Evolutionary conservation across 2,888 invertebrate species (phyloP).

Genomic region (Cephus runcator): DNA sequence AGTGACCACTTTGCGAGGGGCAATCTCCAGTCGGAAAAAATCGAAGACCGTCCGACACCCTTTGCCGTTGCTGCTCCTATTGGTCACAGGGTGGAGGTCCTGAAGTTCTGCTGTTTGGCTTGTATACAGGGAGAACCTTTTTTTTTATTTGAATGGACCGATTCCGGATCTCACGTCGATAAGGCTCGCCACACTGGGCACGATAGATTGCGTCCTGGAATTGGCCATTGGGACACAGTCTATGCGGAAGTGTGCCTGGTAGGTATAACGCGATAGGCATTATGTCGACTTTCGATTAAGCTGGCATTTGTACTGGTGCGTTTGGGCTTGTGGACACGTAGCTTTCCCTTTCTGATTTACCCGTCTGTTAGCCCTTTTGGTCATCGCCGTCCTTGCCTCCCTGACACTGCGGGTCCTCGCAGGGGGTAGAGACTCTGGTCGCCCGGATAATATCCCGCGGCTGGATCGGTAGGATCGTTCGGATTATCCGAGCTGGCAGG

Average conservation of each 20-base stretch:
- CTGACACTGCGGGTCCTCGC: too few species aligned
- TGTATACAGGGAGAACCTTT: background rate
- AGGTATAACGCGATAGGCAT: background rate
- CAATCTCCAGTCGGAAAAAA: constrained; percentile 25
- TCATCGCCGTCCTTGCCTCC: too few species aligned
- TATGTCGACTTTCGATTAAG: background rate
- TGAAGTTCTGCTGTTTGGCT: background rate
- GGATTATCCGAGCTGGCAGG: background rate
- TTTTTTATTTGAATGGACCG: background rate
- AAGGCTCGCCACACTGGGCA: background rate
- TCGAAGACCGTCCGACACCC: background rate
- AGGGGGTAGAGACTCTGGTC: background rate
- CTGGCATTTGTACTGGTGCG: background rate
- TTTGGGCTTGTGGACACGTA: background rate
- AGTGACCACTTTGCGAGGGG: constrained; percentile 25
- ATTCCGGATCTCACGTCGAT: background rate
- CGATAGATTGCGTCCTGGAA: background rate
- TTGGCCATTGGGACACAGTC: background rate
- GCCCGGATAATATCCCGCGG: background rate
- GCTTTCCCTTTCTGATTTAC: background rate
- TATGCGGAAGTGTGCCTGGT: background rate
- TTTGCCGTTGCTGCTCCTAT: background rate
- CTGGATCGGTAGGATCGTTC: background rate
- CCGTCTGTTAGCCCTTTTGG: too few species aligned
- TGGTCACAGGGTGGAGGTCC: background rate